Evolutionary conservation across 2,797 vertebrate genomes (phyloP), one percentile per base, ranked within the genome.

Genomic region (Myripristis jacobus): DNA sequence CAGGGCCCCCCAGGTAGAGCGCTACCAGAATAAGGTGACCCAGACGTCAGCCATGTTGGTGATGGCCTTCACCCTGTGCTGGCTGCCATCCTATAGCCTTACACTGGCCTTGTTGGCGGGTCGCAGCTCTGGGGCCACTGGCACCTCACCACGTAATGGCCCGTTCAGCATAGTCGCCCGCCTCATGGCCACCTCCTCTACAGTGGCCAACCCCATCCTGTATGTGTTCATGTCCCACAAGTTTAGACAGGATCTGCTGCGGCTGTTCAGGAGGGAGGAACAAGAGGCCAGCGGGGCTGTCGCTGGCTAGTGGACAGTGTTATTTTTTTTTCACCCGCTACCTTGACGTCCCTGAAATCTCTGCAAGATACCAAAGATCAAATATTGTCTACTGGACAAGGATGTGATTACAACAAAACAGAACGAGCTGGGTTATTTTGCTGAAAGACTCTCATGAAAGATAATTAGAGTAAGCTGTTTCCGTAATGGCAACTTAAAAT

Each of bases 141-240:
- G 92, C 2, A 66, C 80, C 3, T 92, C 90, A 2, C 86, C 92
- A 9, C 79, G 87, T 69, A 87, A 93, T 22, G 90, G 92, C 5
- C 21, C 87, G 1, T 91, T 94, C 51, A 87, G 59, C 2, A 87
- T 89, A 15, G 88, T 93, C 16, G 88, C 93, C 19, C 91, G 92
- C 16, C 51, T 92, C 64, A 93, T 92, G 91, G 93, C 94, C 0
- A 88, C 85, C 5, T 92, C 93, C 9, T 94, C 94, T 1, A 94
- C 93, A 0, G 92, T 95, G 48, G 82, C 89, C 53, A 95, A 95
- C 80, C 94, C 94, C 13, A 81, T 94, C 61, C 90, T 95, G 41
- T 95, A 95, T 46, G 94, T 93, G 34, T 91, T 95, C 56, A 92
- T 94, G 91, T 95, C 94, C 1, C 85, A 92, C 27, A 95, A 93